phyloP scores from a whole-genome alignment of 2,888 invertebrate genomes.

The Epicampocera succincta region DNA sequence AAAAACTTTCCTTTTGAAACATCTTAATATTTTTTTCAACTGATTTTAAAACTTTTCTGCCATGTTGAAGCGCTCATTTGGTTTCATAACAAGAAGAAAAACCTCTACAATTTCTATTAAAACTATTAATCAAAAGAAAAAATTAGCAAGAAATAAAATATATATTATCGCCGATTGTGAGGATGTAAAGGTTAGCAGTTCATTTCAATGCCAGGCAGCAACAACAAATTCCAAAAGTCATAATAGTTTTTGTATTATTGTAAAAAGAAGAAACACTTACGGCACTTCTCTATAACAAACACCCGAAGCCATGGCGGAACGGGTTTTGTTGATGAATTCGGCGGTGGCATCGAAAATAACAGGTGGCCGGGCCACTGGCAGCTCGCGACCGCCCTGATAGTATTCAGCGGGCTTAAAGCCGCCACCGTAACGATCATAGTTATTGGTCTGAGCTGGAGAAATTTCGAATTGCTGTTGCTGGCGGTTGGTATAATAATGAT shows the following conservation, averaged over 20 bases:
- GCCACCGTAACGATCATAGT: conserved; percentile 61
- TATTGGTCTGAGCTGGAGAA: conserved; percentile 23
- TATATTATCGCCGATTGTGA: conserved; percentile 46
- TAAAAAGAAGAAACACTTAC: conserved; percentile 76
- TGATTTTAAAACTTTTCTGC: no score
- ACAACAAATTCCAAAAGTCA: conserved; percentile 14
- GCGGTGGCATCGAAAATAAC: conserved; percentile 77
- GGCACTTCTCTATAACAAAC: conserved; percentile 81
- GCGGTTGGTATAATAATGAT: conserved; percentile 22
- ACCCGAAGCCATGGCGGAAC: conserved; percentile 79
- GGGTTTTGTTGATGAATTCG: conserved; percentile 79
- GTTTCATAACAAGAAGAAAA: no score
- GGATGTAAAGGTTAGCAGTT: conserved; percentile 65
- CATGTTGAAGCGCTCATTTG: background rate
- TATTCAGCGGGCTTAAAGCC: conserved; percentile 74
- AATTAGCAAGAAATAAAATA: no score
- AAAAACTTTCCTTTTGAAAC: no score
- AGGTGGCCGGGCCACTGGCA: conserved; percentile 57
- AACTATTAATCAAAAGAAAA: background rate
- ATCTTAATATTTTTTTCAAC: background rate
- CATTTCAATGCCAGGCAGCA: conserved; percentile 23
- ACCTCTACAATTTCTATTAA: background rate
- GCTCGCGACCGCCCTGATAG: conserved; percentile 72
- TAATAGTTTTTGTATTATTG: background rate
- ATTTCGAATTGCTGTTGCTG: conserved; percentile 37